Evolutionary conservation across 2,797 vertebrate genomes (phyloP).

Genomic region (Hippoglossus hippoglossus): DNA sequence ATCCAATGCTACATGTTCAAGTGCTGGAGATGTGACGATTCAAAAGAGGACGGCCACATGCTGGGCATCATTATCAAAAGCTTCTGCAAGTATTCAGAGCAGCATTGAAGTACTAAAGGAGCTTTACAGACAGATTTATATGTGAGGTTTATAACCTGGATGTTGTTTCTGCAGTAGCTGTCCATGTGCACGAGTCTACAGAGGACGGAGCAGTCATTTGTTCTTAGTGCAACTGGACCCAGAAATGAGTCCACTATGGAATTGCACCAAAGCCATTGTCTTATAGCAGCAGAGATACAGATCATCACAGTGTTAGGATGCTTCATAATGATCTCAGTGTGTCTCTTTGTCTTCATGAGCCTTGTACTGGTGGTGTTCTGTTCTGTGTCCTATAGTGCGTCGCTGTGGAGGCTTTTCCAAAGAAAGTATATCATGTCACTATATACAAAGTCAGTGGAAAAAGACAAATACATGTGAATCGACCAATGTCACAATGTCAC

Average conservation of each 20-base stretch:
- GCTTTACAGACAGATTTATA: conserved; percentile 6
- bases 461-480: background rate
- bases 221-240: conserved; percentile 21
- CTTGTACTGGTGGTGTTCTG: conserved; percentile 12
- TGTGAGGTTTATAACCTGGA: conserved; percentile 35
- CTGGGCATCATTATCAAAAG: conserved; percentile 58
- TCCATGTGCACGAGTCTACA: conserved; percentile 10
- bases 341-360: conserved; percentile 14
- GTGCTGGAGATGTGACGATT: conserved; percentile 28
- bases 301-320: conserved; percentile 9
- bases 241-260: conserved; percentile 14
- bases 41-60: conserved; percentile 50
- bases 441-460: background rate
- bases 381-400: background rate
- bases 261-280: conserved; percentile 2
- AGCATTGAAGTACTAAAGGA: conserved; percentile 5
- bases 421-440: too few relatives aligned
- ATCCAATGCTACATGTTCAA: conserved; percentile 29
- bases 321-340: conserved; percentile 1
- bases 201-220: conserved; percentile 27
- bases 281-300: conserved; percentile 15
- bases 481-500: too few relatives aligned
- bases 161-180: conserved; percentile 19
- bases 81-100: conserved; percentile 14
- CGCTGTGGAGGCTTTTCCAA: background rate